Conservation (phyloP, 2,797 vertebrate genomes). For the Euthynnus affinis region DNA sequence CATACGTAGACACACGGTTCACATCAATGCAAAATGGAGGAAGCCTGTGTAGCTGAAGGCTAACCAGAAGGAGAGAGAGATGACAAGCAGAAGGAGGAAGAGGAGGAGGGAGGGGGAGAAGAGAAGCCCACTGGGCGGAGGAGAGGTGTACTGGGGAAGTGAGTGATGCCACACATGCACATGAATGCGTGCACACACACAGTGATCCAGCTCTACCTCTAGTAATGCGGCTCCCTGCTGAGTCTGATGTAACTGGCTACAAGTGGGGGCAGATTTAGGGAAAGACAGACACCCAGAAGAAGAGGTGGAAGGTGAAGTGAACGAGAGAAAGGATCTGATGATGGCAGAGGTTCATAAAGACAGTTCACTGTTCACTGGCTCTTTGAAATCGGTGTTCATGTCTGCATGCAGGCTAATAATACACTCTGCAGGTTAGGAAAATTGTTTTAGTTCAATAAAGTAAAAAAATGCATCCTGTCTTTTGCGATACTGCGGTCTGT, state of each 20-base stretch:
- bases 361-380: not conserved
- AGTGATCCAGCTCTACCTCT: slow-evolving; percentile 37
- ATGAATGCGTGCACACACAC: not conserved
- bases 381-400: no score
- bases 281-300: not conserved
- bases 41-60: slow-evolving; percentile 56
- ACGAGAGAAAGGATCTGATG: not conserved
- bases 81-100: slow-evolving; percentile 48
- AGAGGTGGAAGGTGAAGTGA: not conserved
- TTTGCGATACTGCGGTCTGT: no score
- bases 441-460: no score
- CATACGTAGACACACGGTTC: slow-evolving; percentile 44
- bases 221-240: slow-evolving; percentile 50
- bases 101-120: slow-evolving; percentile 24
- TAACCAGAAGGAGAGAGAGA: slow-evolving; percentile 60
- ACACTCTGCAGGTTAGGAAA: not conserved
- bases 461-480: no score
- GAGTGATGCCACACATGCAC: slow-evolving; percentile 44
- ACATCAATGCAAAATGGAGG: slow-evolving; percentile 70
- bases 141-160: slow-evolving; percentile 30
- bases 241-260: slow-evolving; percentile 38
- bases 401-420: no score
- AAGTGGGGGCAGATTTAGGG: slow-evolving; percentile 16
- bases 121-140: slow-evolving; percentile 46
- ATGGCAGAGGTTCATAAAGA: slow-evolving; percentile 1